phyloP scores from a whole-genome alignment of 2,888 invertebrate species.

The Pediacus dermestoides region DNA sequence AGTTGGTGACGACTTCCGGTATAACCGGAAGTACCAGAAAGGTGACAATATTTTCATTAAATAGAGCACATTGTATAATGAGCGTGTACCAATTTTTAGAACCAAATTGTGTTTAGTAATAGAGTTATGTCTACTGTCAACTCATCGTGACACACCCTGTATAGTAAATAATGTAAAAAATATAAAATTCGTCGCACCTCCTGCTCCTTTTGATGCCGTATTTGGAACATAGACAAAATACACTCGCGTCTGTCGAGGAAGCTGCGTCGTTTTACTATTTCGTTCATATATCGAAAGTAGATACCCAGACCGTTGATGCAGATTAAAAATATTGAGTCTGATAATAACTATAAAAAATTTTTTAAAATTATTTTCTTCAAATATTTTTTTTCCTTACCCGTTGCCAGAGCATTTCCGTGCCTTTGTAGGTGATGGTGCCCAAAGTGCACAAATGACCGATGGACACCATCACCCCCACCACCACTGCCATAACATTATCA shows the following conservation, averaged over 20 bases:
- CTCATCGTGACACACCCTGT: too few species aligned
- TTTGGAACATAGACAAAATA: constrained; percentile 77
- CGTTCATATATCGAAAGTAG: constrained; percentile 85
- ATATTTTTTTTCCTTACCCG: constrained; percentile 51
- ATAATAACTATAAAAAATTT: constrained; percentile 55
- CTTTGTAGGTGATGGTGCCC: constrained; percentile 55
- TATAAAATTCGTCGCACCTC: constrained; percentile 56
- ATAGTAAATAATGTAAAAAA: constrained; percentile 6
- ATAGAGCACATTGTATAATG: too few species aligned
- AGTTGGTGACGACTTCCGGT: too few species aligned
- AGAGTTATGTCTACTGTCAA: too few species aligned
- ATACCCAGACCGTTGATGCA: constrained; percentile 80
- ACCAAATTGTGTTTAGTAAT: too few species aligned
- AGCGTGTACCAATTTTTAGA: too few species aligned
- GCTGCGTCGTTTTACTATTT: constrained; percentile 80
- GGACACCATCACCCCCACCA: constrained; percentile 68
- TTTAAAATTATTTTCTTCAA: too few species aligned
- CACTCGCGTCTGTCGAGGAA: constrained; percentile 84
- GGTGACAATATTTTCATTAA: too few species aligned
- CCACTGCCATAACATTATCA: constrained; percentile 65
- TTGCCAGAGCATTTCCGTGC: constrained; percentile 39
- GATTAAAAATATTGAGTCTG: constrained; percentile 68
- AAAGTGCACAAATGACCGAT: constrained; percentile 61
- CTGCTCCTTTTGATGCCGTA: constrained; percentile 81
- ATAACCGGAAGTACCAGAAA: too few species aligned